Base-by-base conservation (phyloP, 1,140 invertebrate genomes). In the Penaeus vannamei region DNA sequence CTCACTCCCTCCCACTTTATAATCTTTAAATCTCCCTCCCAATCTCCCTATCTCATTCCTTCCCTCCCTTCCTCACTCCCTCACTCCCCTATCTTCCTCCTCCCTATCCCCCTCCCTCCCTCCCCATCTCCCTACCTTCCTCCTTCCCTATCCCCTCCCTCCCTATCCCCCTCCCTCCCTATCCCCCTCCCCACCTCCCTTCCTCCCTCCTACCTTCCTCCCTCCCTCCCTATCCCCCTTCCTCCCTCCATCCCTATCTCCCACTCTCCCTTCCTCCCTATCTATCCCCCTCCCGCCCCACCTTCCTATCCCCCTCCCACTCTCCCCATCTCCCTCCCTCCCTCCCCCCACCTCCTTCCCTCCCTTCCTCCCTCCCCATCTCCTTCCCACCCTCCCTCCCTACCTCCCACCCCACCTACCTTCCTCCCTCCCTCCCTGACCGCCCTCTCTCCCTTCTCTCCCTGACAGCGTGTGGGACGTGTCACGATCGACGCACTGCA, bases 401-500 rank as follows among this genome's bases (percentile, higher is more conserved):
- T 69, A 3, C n/a, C n/a, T 42, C 8, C n/a, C 62, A 46, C 10
- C 42, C 80, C 29, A 5, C 29, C 69, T 20, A 10, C 46, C 23
- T 23, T 3, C 42, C 4, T n/a, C 22, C 12, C 36, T 3, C 32
- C 20, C 61, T 42, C 5, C 20, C 32, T 20, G 2, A 26, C 7
- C 69, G 0, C 46, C 80, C n/a, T 7, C 32, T 53, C 8, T 23
- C 59, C 23, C 36, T 8, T 88, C 23, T 60, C 29, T 14, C 53
- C 14, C 53, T 23, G 20, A 12, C 86, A 91, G 90, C 89, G 89
- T 4, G 89, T 91, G 3, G 90, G 90, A 19, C 83, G 87, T 22
- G 96, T 97, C 23, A 97, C 97, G 17, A 96, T 98, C 92, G 95
- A 95, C 64, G 97, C 96, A 66, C 93, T 98, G 86, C 95, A 96